Evolutionary conservation across 1,140 invertebrate genomes (phyloP), one percentile per base, ranked within the genome.

Genomic region (Drosophila insularis): DNA sequence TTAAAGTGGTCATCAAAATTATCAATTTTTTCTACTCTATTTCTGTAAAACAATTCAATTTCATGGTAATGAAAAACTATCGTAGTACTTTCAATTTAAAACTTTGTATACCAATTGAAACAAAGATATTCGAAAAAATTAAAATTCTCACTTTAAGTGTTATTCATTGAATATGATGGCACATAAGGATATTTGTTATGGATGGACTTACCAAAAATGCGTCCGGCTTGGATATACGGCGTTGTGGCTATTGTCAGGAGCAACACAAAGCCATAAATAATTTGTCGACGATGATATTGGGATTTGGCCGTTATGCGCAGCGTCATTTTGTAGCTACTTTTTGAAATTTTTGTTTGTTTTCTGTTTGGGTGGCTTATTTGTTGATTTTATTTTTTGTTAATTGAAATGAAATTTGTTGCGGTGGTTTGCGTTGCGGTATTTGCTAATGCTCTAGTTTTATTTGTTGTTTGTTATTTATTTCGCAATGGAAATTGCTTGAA

Each of bases 271-370:
- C 78, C 84, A 70, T 87, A 81, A 78, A 89, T 90, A 78, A 91
- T 91, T 78, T 89, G 82, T 66, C 71, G 86, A 69, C 80, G 84
- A 89, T 90, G 80, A 89, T 91, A 85, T 78, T 86, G 74, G 71
- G 71, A 80, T 91, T 79, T 87, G 65, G 72, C 81, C 73, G 82
- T 86, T 78, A 91, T 90, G 80, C 90, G 78, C 76, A 78, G 71
- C 87, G 82, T 89, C 90, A 91, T 91, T 81, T 90, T 91, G 90
- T 72, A 50, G 66, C 35, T 63, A 62, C 40, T 74, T 63, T 53
- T 53, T 61, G 55, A 32, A 59, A 40, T 27, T 27, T 27, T 6
- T 27, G 27, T 27, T 27, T 74, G 35, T n/a, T 68, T 63, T 63
- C 69, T 46, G 13, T 61, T 72, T 27, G 27, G 50, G 17, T 58